These are phyloP conservation scores for Falco rusticolus DNA, from an alignment of 2,797 vertebrate genomes.

Conservation along the genomic window DNA sequence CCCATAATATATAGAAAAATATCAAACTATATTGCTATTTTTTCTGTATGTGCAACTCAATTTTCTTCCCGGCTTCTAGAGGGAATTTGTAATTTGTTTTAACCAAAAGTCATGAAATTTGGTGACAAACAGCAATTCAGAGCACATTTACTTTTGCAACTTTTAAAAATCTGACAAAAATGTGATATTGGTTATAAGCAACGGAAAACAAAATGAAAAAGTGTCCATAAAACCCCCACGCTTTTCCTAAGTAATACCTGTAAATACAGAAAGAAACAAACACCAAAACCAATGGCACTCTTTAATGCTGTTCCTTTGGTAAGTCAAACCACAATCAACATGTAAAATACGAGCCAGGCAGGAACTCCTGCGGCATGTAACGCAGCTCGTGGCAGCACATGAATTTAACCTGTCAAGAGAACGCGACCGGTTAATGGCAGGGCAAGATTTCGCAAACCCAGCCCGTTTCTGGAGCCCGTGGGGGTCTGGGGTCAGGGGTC, in stretches of 20 bases:
- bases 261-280: not conserved
- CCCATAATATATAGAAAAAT: not conserved
- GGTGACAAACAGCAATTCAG: not conserved
- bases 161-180: conserved; percentile 16
- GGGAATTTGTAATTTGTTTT: not conserved
- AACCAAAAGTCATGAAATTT: not conserved
- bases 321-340: not conserved
- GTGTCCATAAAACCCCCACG: not conserved
- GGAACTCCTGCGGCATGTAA: not conserved
- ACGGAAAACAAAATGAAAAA: conserved; percentile 33
- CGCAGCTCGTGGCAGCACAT: not conserved
- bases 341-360: not conserved
- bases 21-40: not conserved
- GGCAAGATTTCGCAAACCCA: not conserved
- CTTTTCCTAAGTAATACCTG: not conserved
- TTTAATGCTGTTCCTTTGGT: not conserved
- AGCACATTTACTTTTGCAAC: conserved; percentile 7
- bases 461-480: not conserved
- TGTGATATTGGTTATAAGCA: not conserved
- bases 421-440: not conserved
- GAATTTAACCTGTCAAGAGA: not conserved
- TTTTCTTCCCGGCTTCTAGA: not conserved
- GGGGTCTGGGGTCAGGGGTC: not conserved
- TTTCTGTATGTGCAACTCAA: not conserved
- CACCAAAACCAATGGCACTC: not conserved